A percentile compares a stretch with the other conserved stretches of the same genome.
These are phyloP conservation scores for Ormyrus nitidulus DNA, from an alignment of 2,888 invertebrate species.

Conservation along the genomic window DNA sequence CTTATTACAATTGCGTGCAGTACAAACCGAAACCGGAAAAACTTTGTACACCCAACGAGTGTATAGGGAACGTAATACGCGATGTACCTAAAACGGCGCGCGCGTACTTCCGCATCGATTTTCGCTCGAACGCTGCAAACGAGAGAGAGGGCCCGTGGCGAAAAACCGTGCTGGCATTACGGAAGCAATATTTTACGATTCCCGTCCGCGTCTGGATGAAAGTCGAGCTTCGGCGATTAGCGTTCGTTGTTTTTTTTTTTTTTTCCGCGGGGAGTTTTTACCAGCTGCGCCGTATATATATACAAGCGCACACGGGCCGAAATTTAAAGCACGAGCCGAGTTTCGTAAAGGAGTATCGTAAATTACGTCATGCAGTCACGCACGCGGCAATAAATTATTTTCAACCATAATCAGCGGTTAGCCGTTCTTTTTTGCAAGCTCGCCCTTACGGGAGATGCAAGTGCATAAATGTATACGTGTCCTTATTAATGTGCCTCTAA, in stretches of 20 bases:
- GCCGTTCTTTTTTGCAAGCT: background rate
- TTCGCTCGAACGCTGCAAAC: conserved; percentile 5
- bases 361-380: conserved; percentile 45
- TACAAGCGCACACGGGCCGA: background rate
- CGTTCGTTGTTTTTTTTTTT: conserved; percentile 6
- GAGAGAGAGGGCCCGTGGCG: background rate
- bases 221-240: conserved; percentile 44
- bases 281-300: background rate
- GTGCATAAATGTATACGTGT: background rate
- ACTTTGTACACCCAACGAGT: background rate
- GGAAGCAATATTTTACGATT: conserved; percentile 43
- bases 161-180: conserved; percentile 1
- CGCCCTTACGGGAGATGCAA: conserved; percentile 9
- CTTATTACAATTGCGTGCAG: conserved; percentile 24
- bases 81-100: conserved; percentile 18
- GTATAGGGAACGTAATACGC: background rate
- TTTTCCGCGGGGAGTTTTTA: conserved; percentile 30
- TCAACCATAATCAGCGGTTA: conserved; percentile 42
- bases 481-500: background rate
- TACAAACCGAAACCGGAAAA: conserved; percentile 19
- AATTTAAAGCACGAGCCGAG: conserved; percentile 25
- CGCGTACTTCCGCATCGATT: conserved; percentile 29
- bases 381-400: conserved; percentile 47
- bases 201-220: conserved; percentile 19
- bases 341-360: conserved; percentile 44